Evolutionary conservation across 2,797 vertebrate species (phyloP).

Genomic region (Rhabdophis nuchalis): DNA sequence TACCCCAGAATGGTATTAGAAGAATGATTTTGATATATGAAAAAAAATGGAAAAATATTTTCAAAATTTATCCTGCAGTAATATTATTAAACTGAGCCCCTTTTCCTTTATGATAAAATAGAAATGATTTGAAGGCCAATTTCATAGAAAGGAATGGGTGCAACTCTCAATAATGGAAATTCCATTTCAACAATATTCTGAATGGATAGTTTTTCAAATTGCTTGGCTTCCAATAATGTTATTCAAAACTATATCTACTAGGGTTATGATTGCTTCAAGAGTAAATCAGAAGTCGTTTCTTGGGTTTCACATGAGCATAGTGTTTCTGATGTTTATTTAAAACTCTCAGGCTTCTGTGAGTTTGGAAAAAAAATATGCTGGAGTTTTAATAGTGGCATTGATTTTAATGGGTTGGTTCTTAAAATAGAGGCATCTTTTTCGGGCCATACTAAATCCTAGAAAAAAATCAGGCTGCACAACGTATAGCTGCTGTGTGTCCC

Average conservation of each 20-base stretch:
- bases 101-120: slow-evolving; percentile 10
- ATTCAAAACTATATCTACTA: neutral
- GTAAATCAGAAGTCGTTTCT: neutral
- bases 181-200: slow-evolving; percentile 8
- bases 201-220: neutral
- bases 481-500: neutral
- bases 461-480: neutral
- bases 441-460: neutral
- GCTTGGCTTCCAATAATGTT: neutral
- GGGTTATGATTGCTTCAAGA: neutral
- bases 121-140: slow-evolving; percentile 14
- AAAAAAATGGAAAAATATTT: neutral
- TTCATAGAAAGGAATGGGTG: neutral
- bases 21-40: neutral
- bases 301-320: neutral
- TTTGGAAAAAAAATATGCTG: neutral
- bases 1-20: neutral
- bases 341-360: neutral
- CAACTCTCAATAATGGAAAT: slow-evolving; percentile 12
- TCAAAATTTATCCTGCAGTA: neutral
- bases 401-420: neutral
- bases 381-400: neutral
- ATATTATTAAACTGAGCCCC: neutral
- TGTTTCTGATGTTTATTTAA: neutral
- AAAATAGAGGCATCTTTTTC: neutral